Evolutionary conservation across 2,888 invertebrate species (phyloP), one percentile per base, ranked within the genome.

Genomic region (Erebia aethiops): DNA sequence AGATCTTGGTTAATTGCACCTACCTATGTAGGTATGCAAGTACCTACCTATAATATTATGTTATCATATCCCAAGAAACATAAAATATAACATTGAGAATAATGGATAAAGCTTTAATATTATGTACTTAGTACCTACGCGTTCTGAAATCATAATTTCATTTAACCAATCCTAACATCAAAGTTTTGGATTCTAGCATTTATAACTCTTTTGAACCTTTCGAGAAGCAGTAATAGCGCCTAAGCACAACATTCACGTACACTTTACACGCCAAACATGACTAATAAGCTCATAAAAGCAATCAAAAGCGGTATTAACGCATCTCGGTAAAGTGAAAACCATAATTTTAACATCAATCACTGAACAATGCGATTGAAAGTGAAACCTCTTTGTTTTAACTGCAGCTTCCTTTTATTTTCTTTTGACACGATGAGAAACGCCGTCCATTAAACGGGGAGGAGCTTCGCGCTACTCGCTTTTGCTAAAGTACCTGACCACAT

Each of bases 221-320:
- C 13, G 21, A 58, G 41, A 58, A n/a, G 41, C 41, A n/a, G 1
- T 2, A 13, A 60, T 26, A 60, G 16, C 1, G 11, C 3, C 11
- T 43, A 9, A 13, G 5, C 18, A 61, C 43, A 43, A 18, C 16
- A 13, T 51, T 54, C n/a, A 41, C 41, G 60, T 41, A 61, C 7
- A n/a, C 35, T 35, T n/a, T 41, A 26, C 13, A 26, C 11, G 21
- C 18, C 41, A 14, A 18, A 18, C 21, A 26, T 61, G 73, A 73
- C 65, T 73, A 71, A 73, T 68, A 52, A 71, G 68, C 62, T 73
- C 62, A 73, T 73, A 66, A 73, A 72, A 64, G 56, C 61, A 67
- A 67, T 70, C 52, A 58, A 70, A 70, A 16, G 58, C 41, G 43
- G 13, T 58, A 68, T 65, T 72, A 73, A 66, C 56, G 61, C 61